Base-by-base conservation (phyloP, 1,140 invertebrate species). In the Cyclargus thomasi region DNA sequence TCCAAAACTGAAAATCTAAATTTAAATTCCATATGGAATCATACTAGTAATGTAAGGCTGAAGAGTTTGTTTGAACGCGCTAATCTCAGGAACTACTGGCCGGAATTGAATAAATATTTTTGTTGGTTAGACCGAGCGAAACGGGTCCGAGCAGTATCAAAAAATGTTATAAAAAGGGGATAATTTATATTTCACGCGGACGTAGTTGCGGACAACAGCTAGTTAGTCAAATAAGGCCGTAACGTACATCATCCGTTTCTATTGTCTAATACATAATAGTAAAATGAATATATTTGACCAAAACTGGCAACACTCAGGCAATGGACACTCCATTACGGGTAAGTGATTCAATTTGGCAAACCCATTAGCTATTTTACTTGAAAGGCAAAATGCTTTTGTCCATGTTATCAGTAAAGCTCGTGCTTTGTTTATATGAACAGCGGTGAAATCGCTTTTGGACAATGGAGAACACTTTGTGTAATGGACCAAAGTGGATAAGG, bases 401-500 rank as follows among this genome's bases (percentile, higher is more conserved):
- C 64, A 63, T 63, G 68, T 64, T 67, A 69, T 69, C 72, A 72
- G 64, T 68, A 66, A 70, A 65, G 67, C 67, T 66, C 70, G 65
- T 67, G 67, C 39, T 53, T 67, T 63, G 62, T 72, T 67, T 68
- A 53, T 63, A 70, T 73, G 70, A 74, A 74, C 72, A 77, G 71
- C 69, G 72, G 70, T 69, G 71, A 79, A 73, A 79, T 74, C 69
- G 68, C 72, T 68, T 71, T 65, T 67, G 65, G 76, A 87, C 83
- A 85, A 85, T 83, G 74, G 79, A 69, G 67, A 76, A 77, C 81
- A 86, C 81, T 88, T 85, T 86, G 79, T 74, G 83, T 86, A 86
- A 86, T 86, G 84, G 83, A 72, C 78, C 73, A 77, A 80, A 83
- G 80, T 75, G 81, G 83, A 86, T 82, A 88, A 77, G 78, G 78